Conservation (phyloP, 2,113 vertebrate species). For the Theropithecus gelada region DNA sequence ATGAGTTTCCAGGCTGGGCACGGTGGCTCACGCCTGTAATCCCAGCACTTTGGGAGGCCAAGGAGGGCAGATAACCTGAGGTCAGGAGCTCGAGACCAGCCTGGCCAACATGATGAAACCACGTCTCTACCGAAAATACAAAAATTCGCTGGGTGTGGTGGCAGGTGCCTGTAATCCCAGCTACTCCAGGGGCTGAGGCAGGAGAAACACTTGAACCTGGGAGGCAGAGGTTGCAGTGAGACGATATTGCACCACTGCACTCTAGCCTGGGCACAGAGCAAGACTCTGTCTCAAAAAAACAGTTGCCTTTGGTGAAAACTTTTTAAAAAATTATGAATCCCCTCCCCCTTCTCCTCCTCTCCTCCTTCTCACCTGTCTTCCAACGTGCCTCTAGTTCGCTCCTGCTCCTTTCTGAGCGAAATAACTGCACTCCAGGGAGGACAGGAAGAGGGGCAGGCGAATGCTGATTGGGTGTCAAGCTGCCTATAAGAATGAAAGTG, state of each 20-base stretch:
- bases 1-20: neutral
- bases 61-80: neutral
- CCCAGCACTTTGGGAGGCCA: neutral
- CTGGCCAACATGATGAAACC: neutral
- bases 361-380: neutral
- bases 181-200: neutral
- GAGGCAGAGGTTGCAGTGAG: neutral
- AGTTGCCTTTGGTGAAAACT: neutral
- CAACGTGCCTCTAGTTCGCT: accelerated
- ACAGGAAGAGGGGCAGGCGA: neutral
- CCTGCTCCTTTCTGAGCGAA: neutral
- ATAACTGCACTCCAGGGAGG: neutral
- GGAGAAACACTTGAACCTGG: neutral
- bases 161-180: neutral
- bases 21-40: neutral
- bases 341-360: no score
- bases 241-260: neutral
- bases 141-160: neutral
- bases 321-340: neutral
- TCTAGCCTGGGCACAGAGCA: neutral
- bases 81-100: neutral
- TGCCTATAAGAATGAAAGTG: slow-evolving; percentile 62
- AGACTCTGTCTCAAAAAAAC: neutral
- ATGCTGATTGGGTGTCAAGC: neutral
- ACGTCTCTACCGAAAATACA: neutral